Evolutionary conservation across 1,140 invertebrate species (phyloP).

Genomic region (Aphelenchoides besseyi): DNA sequence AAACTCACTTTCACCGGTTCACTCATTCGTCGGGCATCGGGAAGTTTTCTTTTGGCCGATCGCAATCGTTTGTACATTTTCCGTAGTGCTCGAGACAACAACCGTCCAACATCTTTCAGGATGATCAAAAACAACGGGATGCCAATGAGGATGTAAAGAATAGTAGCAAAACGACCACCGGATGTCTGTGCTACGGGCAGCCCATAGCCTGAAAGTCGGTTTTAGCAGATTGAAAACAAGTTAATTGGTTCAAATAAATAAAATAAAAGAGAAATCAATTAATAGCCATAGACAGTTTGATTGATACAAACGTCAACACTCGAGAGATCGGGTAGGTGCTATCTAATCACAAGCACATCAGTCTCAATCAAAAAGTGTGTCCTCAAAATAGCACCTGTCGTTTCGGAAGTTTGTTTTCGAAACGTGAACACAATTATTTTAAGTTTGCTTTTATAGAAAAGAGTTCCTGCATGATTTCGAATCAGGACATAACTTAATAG

Average conservation of each 20-base stretch:
- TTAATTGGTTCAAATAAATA: too few relatives aligned
- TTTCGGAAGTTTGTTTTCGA: too few relatives aligned
- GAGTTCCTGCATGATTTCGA: too few relatives aligned
- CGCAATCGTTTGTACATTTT: constrained; percentile 58
- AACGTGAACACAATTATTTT: too few relatives aligned
- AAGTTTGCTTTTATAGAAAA: constrained; percentile 1
- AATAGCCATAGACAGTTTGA: constrained; percentile 26
- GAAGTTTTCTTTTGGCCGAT: constrained; percentile 48
- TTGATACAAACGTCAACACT: constrained; percentile 17
- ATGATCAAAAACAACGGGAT: constrained; percentile 60
- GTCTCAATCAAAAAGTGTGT: too few relatives aligned
- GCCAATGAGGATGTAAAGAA: constrained; percentile 60
- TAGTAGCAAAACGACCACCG: constrained; percentile 51
- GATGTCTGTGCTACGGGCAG: constrained; percentile 52
- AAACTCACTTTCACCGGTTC: constrained; percentile 25
- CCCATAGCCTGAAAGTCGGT: constrained; percentile 54
- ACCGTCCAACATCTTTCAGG: constrained; percentile 53
- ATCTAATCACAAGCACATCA: too few relatives aligned
- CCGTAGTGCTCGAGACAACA: constrained; percentile 49
- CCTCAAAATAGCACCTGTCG: too few relatives aligned
- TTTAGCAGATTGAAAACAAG: not conserved
- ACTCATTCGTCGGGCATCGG: constrained; percentile 42
- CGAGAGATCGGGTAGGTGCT: too few relatives aligned
- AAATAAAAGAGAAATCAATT: constrained; percentile 9
- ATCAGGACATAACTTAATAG: too few relatives aligned